These are phyloP conservation scores for Atlantisia rogersi DNA, from an alignment of 2,113 vertebrate species.

Conservation along the genomic window DNA sequence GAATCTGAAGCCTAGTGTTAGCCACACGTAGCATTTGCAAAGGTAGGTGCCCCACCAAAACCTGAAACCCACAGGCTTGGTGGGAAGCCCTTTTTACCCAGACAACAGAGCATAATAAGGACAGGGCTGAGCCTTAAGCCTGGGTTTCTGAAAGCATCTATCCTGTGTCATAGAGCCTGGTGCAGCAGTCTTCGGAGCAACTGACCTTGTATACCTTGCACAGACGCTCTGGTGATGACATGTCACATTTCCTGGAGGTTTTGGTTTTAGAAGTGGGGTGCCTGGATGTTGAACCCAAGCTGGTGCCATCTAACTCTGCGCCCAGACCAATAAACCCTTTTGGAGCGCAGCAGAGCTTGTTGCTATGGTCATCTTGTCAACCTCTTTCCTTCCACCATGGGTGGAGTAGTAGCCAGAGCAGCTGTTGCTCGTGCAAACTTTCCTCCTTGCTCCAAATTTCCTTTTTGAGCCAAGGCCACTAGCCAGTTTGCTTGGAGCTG, in stretches of 20 bases:
- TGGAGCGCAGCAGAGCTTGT: not conserved
- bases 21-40: not conserved
- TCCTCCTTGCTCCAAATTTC: not conserved
- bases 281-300: not conserved
- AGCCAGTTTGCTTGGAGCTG: not conserved
- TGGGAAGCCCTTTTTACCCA: not conserved
- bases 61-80: not conserved
- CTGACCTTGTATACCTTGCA: rapidly evolving
- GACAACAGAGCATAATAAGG: not conserved
- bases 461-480: not conserved
- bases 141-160: not conserved
- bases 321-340: not conserved
- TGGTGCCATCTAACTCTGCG: not conserved
- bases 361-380: not conserved
- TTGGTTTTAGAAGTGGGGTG: not conserved
- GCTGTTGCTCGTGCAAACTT: not conserved
- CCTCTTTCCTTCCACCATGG: not conserved
- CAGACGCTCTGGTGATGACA: rapidly evolving
- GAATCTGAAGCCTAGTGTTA: not conserved
- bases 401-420: not conserved
- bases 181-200: not conserved
- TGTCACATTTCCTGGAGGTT: not conserved
- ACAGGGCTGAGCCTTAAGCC: not conserved
- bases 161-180: not conserved
- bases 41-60: not conserved